Percentiles rank a stretch among this genome's conserved stretches.
Evolutionary conservation across 2,113 vertebrate genomes (phyloP).

Genomic region (Peucedramus taeniatus): DNA sequence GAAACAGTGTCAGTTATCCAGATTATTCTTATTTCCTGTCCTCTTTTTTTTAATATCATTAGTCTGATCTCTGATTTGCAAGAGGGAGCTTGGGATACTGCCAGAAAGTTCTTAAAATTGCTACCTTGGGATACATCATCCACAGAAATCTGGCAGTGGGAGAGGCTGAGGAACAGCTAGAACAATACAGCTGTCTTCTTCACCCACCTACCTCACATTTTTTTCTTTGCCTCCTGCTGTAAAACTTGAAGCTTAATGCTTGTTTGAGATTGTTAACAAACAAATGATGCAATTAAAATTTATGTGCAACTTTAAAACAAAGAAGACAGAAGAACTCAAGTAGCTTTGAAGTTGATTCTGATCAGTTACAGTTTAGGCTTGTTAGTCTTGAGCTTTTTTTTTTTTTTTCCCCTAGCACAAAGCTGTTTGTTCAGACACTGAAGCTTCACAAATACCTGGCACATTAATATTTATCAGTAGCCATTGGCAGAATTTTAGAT

Average conservation of each 20-base stretch:
- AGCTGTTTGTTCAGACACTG: not conserved
- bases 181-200: slow-evolving; percentile 58
- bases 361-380: not conserved
- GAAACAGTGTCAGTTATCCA: not conserved
- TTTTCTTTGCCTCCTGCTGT: slow-evolving; percentile 22
- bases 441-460: not conserved
- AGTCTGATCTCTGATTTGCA: slow-evolving; percentile 35
- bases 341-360: not conserved
- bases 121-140: slow-evolving; percentile 56
- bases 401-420: not conserved
- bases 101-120: slow-evolving; percentile 54
- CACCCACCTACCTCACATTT: slow-evolving; percentile 25
- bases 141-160: slow-evolving; percentile 40
- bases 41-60: not conserved
- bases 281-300: not conserved
- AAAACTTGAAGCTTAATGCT: not conserved
- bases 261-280: not conserved
- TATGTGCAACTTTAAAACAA: not conserved
- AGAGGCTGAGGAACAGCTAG: slow-evolving; percentile 51
- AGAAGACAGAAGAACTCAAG: not conserved
- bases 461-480: not conserved
- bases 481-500: not conserved
- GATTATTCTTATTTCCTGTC: slow-evolving; percentile 25
- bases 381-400: not conserved
- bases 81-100: slow-evolving; percentile 20